Base-by-base conservation (phyloP, 1,140 invertebrate species). In the fruit fly (Drosophila melanogaster) region DNA sequence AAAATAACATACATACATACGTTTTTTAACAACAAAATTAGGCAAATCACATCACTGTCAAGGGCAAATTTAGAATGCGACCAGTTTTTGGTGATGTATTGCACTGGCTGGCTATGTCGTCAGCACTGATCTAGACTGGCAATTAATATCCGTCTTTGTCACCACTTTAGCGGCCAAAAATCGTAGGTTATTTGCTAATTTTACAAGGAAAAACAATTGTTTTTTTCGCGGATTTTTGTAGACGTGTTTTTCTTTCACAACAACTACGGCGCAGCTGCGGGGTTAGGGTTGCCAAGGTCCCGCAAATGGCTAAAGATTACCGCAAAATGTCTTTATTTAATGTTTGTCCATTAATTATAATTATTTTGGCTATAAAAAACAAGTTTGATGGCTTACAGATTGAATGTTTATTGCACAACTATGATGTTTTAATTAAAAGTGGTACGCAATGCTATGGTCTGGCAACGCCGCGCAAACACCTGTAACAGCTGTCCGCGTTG, bases 31-130 rank as follows among this genome's bases (percentile, higher is more conserved):
- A 67, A 65, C 26, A 67, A 57, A 71, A 71, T 71, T 70, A 71
- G 64, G 46, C 65, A 70, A 62, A 54, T 26, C 59, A 30, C 24
- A 41, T 54, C 64, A 77, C 51, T 87, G 71, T 59, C 83, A 87
- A 64, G 84, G 83, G 53, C 83, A 87, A 83, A 76, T 83, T 79
- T 62, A 50, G 70, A 79, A 86, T 72, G 62, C 79, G 64, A 67
- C 65, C 65, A 56, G 40, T 65, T 60, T 70, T 49, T 5, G 26
- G 47, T 26, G 19, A 6, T 1, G 46, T 59, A 70, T 26, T n/a
- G 17, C 51, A 70, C 67, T 57, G 33, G n/a, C 12, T 3, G 15
- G 10, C 30, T 19, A 30, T 70, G 66, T 49, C 26, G 41, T 33
- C 43, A 35, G n/a, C 19, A 17, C 10, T 8, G 26, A 40, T 35